Evolutionary conservation across 2,113 vertebrate genomes (phyloP), one percentile per base, ranked within the genome.

Genomic region (Rhinopomastus cyanomelas): DNA sequence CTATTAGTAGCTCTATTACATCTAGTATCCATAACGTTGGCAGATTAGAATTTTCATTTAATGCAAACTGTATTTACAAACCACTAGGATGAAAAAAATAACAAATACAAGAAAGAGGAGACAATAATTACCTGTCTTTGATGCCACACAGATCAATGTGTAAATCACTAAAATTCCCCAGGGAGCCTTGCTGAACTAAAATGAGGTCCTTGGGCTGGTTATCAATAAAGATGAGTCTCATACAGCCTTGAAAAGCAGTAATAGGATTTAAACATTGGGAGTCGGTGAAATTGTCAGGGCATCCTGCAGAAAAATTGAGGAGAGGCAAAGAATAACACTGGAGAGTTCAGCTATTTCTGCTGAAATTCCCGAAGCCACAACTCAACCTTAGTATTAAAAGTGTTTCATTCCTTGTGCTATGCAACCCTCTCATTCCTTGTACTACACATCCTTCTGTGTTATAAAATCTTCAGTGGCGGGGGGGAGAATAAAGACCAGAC

Each of bases 141-240:
- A 99, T 99, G 90, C 96, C 98, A 97, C 99, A 99, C 61, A 98
- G 98, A 98, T 99, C 98, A 92, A 99, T 98, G 96, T 98, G 98
- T 77, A 99, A 97, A 95, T 99, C 97, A 87, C 98, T 98, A 95
- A 98, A 99, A 96, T 98, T 98, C 97, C 99, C 99, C 97, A 99
- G 97, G 93, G 97, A 92, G 53, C 99, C 98, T 97, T 98, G 98
- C 96, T 99, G 99, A 85, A 99, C 98, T 52, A 97, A 98, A 96
- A 98, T 97, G 92, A 99, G 98, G 96, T 99, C 98, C 92, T 98
- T 97, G 56, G 98, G 98, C 96, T 99, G 98, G 96, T 98, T 98
- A 98, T 99, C 98, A 97, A 99, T 98, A 97, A 98, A 97, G 91
- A 99, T 98, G 97, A 99, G 98, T 72, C 98, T 98, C 98, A 99